These are phyloP conservation scores for Drosophila nigritarsus DNA, from an alignment of 2,888 invertebrate genomes.

Conservation along the genomic window DNA sequence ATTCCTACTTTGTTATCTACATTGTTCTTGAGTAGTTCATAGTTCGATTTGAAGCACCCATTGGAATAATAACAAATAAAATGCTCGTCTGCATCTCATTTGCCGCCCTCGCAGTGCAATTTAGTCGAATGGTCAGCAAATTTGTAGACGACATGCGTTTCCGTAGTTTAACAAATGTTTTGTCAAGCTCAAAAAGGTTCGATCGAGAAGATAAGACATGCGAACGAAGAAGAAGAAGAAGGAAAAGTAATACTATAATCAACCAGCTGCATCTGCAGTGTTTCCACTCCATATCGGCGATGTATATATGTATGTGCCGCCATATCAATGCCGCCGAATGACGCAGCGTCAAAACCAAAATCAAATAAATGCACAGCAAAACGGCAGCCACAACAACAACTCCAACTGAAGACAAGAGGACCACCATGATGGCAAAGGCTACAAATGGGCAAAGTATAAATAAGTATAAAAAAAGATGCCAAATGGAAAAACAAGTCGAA, in stretches of 20 bases:
- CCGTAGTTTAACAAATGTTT: constrained; percentile 79
- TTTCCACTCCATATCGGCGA: constrained; percentile 52
- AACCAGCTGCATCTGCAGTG: constrained; percentile 64
- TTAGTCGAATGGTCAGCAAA: constrained; percentile 48
- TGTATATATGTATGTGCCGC: constrained; percentile 51
- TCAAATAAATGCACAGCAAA: constrained; percentile 75
- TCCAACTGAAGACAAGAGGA: constrained; percentile 71
- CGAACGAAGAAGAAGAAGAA: constrained; percentile 6
- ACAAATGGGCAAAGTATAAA: constrained; percentile 78
- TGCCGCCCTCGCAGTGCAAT: constrained; percentile 35
- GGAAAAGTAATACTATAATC: constrained; percentile 27
- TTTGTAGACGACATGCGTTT: constrained; percentile 76
- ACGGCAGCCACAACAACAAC: constrained; percentile 65
- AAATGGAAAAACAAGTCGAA: constrained; percentile 53
- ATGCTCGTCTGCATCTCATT: constrained; percentile 26
- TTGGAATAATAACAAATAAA: background rate
- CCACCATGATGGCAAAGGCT: constrained; percentile 75
- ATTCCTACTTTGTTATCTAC: too few relatives aligned
- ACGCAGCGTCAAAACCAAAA: constrained; percentile 77
- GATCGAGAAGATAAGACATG: constrained; percentile 44
- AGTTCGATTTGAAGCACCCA: background rate
- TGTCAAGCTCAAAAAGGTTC: constrained; percentile 74
- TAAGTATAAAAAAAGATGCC: constrained; percentile 70
- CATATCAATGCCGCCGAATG: constrained; percentile 76
- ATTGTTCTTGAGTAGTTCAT: background rate